phyloP scores from a whole-genome alignment of 1,140 invertebrate species.

The Drosophila fuyamai region DNA sequence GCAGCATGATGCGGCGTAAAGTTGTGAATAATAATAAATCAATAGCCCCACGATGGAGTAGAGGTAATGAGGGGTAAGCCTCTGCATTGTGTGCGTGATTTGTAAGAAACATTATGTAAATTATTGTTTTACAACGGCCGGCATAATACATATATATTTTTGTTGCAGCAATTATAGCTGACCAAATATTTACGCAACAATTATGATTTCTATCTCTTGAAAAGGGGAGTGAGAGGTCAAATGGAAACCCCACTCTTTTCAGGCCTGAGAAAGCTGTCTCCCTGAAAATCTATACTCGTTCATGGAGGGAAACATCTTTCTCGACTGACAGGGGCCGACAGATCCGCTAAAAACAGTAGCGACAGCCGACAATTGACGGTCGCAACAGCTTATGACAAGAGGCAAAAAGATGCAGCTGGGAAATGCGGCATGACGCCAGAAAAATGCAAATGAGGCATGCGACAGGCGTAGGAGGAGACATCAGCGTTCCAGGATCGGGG shows the following conservation, averaged over 20 bases:
- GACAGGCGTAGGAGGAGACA: slow-evolving; percentile 62
- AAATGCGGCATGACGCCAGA: slow-evolving; percentile 73
- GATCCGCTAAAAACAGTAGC: slow-evolving; percentile 55
- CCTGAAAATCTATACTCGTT: not conserved
- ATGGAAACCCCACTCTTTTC: not conserved
- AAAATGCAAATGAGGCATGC: slow-evolving; percentile 75
- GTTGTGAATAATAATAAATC: slow-evolving; percentile 64
- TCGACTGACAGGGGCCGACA: slow-evolving; percentile 5
- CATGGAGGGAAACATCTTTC: slow-evolving; percentile 4
- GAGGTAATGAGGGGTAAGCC: slow-evolving; percentile 3
- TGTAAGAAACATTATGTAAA: slow-evolving; percentile 77
- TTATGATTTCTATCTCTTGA: slow-evolving; percentile 68
- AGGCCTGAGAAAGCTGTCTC: slow-evolving; percentile 18
- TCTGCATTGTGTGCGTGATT: slow-evolving; percentile 64
- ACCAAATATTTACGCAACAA: slow-evolving; percentile 81
- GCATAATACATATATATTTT: slow-evolving; percentile 51
- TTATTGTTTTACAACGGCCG: slow-evolving; percentile 66
- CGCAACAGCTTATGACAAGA: slow-evolving; percentile 62
- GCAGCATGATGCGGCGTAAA: slow-evolving; percentile 71
- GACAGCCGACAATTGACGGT: slow-evolving; percentile 56
- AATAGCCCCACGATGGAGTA: slow-evolving; percentile 35
- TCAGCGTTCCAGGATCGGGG: slow-evolving; percentile 9
- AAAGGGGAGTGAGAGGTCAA: slow-evolving; percentile 2
- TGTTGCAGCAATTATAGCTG: slow-evolving; percentile 76
- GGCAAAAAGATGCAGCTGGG: slow-evolving; percentile 28